A percentile compares a stretch with the other conserved stretches of the same genome.
Evolutionary conservation across 2,797 vertebrate species (phyloP).

Genomic region (Amblyopsis hoosieri): DNA sequence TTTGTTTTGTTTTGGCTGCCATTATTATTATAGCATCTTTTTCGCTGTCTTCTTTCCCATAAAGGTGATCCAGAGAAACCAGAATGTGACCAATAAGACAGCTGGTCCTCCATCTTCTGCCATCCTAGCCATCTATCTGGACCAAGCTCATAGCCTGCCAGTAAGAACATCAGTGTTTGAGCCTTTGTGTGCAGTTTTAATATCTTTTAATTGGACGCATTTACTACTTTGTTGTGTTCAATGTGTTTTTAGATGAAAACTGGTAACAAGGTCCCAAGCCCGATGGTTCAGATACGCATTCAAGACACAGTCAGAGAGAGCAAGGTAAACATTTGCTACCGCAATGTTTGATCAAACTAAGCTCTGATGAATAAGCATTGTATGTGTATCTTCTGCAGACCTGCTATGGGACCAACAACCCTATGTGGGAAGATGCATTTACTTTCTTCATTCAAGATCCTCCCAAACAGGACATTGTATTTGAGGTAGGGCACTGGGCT

Average conservation of each 20-base stretch:
- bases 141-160: conserved; percentile 87
- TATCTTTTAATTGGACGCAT: not conserved
- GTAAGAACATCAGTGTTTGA: conserved; percentile 69
- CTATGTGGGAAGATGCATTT: conserved; percentile 91
- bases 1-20: not conserved
- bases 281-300: conserved; percentile 87
- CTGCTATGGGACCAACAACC: conserved; percentile 79
- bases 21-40: not conserved
- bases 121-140: conserved; percentile 89
- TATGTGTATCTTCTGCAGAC: conserved; percentile 67
- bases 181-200: not conserved
- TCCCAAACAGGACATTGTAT: conserved; percentile 83
- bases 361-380: not conserved
- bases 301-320: conserved; percentile 90
- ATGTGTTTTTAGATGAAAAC: conserved; percentile 84
- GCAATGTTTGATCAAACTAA: not conserved
- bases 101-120: conserved; percentile 85
- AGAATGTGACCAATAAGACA: conserved; percentile 77
- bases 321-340: conserved; percentile 71
- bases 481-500: conserved; percentile 76
- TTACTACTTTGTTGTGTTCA: not conserved
- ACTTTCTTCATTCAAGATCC: conserved; percentile 94
- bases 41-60: not conserved
- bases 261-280: conserved; percentile 87
- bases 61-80: conserved; percentile 88